Evolutionary conservation across 2,888 invertebrate species (phyloP).

Genomic region (Escarpia spicata): DNA sequence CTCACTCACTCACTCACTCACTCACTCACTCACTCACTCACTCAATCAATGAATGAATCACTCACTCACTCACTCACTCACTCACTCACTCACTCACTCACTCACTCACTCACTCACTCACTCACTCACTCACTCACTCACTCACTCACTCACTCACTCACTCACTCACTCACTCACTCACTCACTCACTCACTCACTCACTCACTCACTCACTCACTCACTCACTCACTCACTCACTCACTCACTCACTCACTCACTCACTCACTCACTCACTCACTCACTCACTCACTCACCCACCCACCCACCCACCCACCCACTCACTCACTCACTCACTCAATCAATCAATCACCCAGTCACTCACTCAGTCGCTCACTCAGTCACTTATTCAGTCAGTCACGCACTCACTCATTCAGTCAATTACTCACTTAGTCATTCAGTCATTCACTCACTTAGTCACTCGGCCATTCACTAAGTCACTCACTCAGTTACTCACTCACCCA

Average conservation of each 20-base stretch:
- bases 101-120: background rate
- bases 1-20: no score
- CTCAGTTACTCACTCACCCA: no score
- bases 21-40: no score
- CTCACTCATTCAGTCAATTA: background rate
- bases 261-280: background rate
- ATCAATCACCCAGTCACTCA: background rate
- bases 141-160: background rate
- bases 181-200: background rate
- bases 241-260: background rate
- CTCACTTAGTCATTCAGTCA: background rate
- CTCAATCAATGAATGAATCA: no score
- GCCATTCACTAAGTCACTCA: no score
- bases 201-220: background rate
- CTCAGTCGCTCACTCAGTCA: background rate
- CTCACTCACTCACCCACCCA: background rate
- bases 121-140: background rate
- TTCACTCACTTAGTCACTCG: background rate
- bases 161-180: background rate
- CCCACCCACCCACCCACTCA: background rate
- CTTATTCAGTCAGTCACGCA: background rate
- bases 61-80: no score
- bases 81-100: no score
- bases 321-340: background rate
- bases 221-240: background rate